Evolutionary conservation across 37 sponge, comb jelly and placozoan species (phyloP).

Genomic region (Cladorhizidae sp.): DNA sequence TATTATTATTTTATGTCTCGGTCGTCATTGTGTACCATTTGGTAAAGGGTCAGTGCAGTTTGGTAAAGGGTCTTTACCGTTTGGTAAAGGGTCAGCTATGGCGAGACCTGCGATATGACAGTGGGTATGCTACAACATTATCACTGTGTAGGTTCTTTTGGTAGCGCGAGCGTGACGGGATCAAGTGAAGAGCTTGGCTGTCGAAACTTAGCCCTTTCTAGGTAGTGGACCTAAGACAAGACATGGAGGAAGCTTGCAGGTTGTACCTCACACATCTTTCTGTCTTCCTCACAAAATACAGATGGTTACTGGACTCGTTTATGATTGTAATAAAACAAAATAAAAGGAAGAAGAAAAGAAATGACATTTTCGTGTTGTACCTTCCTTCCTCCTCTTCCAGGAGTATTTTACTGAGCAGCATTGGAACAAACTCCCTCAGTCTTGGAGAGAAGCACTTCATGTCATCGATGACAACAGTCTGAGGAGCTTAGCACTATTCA

Average conservation of each 20-base stretch:
- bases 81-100: too few species aligned
- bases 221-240: too few species aligned
- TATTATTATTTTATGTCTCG: too few species aligned
- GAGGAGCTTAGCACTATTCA: slow-evolving; percentile 12
- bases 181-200: too few species aligned
- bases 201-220: too few species aligned
- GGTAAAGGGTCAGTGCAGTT: too few species aligned
- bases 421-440: slow-evolving; percentile 63
- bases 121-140: too few species aligned
- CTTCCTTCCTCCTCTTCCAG: slow-evolving; percentile 43
- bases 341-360: background rate
- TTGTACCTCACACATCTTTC: background rate
- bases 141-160: too few species aligned
- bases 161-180: too few species aligned
- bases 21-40: too few species aligned
- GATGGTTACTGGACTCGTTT: slow-evolving; percentile 54
- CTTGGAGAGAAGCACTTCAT: slow-evolving; percentile 45
- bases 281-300: slow-evolving; percentile 30
- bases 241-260: background rate
- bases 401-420: slow-evolving; percentile 80
- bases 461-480: slow-evolving; percentile 1
- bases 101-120: too few species aligned
- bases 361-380: background rate
- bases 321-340: slow-evolving; percentile 45
- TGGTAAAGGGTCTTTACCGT: too few species aligned